phyloP scores from a whole-genome alignment of 2,797 vertebrate genomes.

The Coreius guichenoti region DNA sequence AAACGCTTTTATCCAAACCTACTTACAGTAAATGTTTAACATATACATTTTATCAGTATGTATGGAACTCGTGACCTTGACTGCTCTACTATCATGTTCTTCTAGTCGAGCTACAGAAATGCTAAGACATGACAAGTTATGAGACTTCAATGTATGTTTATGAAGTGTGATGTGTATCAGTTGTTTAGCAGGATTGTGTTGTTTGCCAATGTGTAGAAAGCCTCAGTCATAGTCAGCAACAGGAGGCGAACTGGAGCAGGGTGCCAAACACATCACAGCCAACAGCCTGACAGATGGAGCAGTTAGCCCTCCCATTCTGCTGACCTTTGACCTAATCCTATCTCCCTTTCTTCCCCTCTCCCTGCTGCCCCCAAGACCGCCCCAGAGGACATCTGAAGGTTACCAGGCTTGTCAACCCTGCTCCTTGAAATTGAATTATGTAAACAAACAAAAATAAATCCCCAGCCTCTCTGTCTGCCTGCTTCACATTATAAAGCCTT shows the following conservation, averaged over 20 bases:
- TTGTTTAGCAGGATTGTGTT: constrained; percentile 3
- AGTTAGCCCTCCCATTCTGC: constrained; percentile 6
- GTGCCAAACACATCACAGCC: constrained; percentile 39
- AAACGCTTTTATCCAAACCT: neutral
- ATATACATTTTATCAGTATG: neutral
- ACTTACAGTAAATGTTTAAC: neutral
- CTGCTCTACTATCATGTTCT: neutral
- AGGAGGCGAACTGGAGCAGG: constrained; percentile 10
- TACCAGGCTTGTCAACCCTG: constrained; percentile 15
- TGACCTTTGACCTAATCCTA: constrained; percentile 45
- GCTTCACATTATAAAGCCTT: constrained; percentile 11
- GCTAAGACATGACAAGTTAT: neutral
- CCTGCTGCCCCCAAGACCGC: constrained; percentile 5
- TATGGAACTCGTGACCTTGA: neutral
- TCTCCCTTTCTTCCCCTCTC: constrained; percentile 26
- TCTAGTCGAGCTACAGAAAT: neutral
- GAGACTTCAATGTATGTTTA: constrained; percentile 1
- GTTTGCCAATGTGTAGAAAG: constrained; percentile 31
- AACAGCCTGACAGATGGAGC: constrained; percentile 43
- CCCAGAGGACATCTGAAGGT: constrained; percentile 43
- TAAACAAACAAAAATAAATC: constrained; percentile 45
- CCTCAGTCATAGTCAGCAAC: constrained; percentile 16
- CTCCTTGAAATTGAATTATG: constrained; percentile 21
- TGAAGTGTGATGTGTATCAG: neutral
- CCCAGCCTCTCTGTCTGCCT: constrained; percentile 20